These are phyloP conservation scores for Subacronicta megacephala DNA, from an alignment of 2,888 invertebrate genomes.

Conservation along the genomic window DNA sequence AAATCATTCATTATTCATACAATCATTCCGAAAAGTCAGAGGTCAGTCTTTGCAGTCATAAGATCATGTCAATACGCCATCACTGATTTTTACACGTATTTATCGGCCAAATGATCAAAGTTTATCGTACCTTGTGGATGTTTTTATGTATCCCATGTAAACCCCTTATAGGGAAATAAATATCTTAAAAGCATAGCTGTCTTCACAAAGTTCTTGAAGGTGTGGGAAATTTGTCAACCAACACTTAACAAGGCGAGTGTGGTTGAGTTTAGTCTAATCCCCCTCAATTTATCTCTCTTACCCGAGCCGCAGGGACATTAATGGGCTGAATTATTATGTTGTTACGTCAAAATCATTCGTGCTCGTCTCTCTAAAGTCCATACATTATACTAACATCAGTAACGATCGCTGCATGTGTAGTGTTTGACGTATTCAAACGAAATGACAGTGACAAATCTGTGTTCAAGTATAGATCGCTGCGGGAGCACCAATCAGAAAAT, in stretches of 20 bases:
- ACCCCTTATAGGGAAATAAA: not conserved
- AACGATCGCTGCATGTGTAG: not conserved
- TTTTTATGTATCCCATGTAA: no score
- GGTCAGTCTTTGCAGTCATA: no score
- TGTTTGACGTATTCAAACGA: not conserved
- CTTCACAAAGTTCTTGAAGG: not conserved
- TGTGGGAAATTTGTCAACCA: not conserved
- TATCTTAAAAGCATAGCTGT: not conserved
- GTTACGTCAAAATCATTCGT: conserved; percentile 1
- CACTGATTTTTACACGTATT: no score
- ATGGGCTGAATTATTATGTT: not conserved
- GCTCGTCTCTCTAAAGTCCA: not conserved
- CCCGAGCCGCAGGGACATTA: not conserved
- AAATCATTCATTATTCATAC: no score
- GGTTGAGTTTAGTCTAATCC: not conserved
- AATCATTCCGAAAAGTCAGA: no score
- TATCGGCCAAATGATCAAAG: no score
- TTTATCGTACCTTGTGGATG: no score
- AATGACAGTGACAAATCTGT: conserved; percentile 1
- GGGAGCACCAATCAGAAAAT: not conserved
- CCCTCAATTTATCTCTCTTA: conserved; percentile 1
- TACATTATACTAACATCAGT: not conserved
- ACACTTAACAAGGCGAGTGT: conserved; percentile 1
- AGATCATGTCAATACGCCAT: no score
- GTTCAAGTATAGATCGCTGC: not conserved